Conservation (phyloP, 2,113 vertebrate genomes). For the Delphinapterus leucas region DNA sequence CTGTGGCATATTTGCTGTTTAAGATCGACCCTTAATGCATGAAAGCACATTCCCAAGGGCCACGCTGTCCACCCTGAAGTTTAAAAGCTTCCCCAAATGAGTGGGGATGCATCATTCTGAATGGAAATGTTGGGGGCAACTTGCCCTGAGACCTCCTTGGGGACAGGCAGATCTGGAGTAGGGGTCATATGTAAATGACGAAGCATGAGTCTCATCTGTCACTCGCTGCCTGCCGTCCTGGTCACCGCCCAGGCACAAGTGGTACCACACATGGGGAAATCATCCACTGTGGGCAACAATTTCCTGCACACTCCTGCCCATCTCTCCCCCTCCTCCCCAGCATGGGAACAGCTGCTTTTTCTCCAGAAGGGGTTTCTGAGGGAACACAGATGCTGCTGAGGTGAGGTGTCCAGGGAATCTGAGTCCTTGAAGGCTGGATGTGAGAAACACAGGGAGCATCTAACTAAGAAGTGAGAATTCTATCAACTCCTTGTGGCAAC, state of each 20-base stretch:
- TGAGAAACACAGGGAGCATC: not conserved
- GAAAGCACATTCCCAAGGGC: conserved; percentile 48
- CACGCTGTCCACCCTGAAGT: conserved; percentile 43
- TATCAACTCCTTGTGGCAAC: not conserved
- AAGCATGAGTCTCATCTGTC: accelerated
- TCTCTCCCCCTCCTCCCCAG: too few relatives aligned
- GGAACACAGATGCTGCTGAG: not conserved
- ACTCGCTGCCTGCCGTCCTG: not conserved
- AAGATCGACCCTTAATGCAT: conserved; percentile 47
- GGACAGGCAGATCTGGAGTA: not conserved
- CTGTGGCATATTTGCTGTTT: conserved; percentile 32
- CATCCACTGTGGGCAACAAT: accelerated
- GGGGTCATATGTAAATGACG: not conserved
- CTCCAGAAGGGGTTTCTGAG: not conserved
- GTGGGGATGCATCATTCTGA: not conserved
- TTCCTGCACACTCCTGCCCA: not conserved
- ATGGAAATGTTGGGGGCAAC: not conserved
- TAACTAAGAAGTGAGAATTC: not conserved
- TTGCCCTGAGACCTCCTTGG: not conserved
- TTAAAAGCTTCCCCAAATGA: conserved; percentile 44
- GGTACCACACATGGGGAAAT: not conserved
- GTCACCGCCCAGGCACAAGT: not conserved
- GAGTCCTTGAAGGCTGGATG: not conserved
- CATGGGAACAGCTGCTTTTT: not conserved
- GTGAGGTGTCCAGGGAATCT: not conserved